These are phyloP conservation scores for Patagioenas fasciata DNA, from an alignment of 2,113 vertebrate species.

Conservation along the genomic window DNA sequence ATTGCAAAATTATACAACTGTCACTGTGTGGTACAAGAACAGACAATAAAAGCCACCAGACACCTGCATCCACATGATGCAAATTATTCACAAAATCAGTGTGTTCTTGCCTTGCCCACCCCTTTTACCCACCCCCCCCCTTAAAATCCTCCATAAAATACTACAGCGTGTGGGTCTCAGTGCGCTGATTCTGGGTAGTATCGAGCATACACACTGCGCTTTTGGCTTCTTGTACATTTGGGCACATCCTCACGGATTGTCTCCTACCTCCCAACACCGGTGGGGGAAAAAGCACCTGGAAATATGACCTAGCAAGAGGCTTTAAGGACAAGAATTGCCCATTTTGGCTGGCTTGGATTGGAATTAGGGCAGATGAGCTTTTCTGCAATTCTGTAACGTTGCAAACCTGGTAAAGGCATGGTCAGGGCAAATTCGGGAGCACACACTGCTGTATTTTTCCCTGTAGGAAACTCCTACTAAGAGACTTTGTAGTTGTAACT, in stretches of 20 bases:
- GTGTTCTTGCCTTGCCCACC: background rate
- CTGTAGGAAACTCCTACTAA: background rate
- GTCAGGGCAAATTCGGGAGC: background rate
- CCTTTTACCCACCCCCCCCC: background rate
- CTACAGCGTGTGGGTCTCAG: background rate
- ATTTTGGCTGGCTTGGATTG: background rate
- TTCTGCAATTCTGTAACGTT: background rate
- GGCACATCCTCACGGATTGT: background rate
- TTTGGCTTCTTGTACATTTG: background rate
- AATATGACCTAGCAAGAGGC: background rate
- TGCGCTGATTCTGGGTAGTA: background rate
- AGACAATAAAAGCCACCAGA: constrained; percentile 45
- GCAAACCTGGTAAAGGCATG: background rate
- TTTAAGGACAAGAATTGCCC: background rate
- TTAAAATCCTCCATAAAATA: background rate
- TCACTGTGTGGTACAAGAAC: background rate
- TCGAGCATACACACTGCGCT: background rate
- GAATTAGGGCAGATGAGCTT: background rate
- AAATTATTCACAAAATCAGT: constrained; percentile 19
- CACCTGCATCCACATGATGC: constrained; percentile 50
- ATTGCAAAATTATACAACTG: constrained; percentile 69
- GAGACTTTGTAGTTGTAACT: background rate
- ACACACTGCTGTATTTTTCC: background rate
- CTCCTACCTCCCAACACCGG: background rate
- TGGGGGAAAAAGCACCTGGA: background rate